A percentile compares a stretch with the other conserved stretches of the same genome.
Conservation (phyloP, 2,797 vertebrate species). For the Pseudochromis fuscus region DNA sequence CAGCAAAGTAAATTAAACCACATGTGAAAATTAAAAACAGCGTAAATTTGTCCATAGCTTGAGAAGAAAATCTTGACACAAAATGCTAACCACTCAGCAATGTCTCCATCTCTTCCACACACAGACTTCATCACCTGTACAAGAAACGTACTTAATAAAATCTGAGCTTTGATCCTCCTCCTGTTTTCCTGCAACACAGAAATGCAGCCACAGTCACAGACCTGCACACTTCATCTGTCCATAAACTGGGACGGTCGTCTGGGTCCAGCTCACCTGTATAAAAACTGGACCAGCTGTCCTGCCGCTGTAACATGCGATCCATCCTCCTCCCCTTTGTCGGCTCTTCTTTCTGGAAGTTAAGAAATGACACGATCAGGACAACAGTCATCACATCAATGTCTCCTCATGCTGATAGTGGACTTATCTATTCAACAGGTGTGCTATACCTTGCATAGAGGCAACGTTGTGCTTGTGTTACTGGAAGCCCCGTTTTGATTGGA, state of each 20-base stretch:
- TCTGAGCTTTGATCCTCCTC: conserved; percentile 77
- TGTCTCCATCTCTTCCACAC: neutral
- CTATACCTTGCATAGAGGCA: conserved; percentile 80
- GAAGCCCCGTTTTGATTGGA: conserved; percentile 50
- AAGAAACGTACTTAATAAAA: conserved; percentile 59
- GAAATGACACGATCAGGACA: conserved; percentile 1
- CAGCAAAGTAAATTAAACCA: neutral
- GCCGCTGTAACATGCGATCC: conserved; percentile 73
- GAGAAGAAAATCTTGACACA: neutral
- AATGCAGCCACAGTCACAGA: conserved; percentile 20
- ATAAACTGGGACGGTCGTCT: neutral
- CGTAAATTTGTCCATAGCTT: neutral
- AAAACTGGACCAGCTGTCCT: conserved; percentile 85
- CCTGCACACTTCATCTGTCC: neutral
- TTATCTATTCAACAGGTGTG: neutral
- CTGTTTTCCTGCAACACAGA: conserved; percentile 74
- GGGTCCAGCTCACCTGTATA: conserved; percentile 66
- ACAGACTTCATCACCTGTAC: neutral
- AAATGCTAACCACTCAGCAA: neutral
- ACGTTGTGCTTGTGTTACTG: conserved; percentile 71
- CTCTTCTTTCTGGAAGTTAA: conserved; percentile 77
- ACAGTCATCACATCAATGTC: neutral
- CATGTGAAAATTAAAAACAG: too few species aligned
- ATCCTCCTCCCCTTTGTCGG: conserved; percentile 59
- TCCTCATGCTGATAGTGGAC: neutral